Conservation (phyloP, 1,140 invertebrate species). For the Latrodectus geometricus region DNA sequence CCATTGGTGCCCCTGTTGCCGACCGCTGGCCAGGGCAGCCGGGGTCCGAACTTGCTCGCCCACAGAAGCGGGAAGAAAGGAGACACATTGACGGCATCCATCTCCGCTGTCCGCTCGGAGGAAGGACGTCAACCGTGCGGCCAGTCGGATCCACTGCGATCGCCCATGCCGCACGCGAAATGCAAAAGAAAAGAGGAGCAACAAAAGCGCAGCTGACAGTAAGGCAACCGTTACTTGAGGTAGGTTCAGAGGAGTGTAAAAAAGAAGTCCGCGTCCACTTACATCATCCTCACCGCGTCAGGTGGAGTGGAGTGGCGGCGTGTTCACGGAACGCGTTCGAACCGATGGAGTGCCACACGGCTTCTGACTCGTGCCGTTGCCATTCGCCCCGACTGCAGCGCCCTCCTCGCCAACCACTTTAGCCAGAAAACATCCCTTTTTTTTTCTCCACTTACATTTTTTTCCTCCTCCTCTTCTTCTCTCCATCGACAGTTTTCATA, state of each 20-base stretch:
- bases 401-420: slow-evolving; percentile 32
- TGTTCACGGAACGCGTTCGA: slow-evolving; percentile 31
- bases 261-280: slow-evolving; percentile 26
- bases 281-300: slow-evolving; percentile 28
- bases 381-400: slow-evolving; percentile 37
- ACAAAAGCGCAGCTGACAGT: neutral
- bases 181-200: neutral
- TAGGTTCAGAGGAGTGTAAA: slow-evolving; percentile 31
- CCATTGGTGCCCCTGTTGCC: slow-evolving; percentile 32
- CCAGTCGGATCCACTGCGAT: slow-evolving; percentile 8
- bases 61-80: slow-evolving; percentile 61
- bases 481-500: slow-evolving; percentile 1
- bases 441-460: neutral
- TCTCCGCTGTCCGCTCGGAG: neutral
- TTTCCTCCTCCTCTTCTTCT: neutral
- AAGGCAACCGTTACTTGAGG: slow-evolving; percentile 60
- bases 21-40: slow-evolving; percentile 56
- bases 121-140: slow-evolving; percentile 38
- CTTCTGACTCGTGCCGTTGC: slow-evolving; percentile 39
- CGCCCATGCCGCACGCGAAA: neutral
- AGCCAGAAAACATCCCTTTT: slow-evolving; percentile 26
- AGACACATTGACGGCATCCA: slow-evolving; percentile 63
- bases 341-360: slow-evolving; percentile 54
- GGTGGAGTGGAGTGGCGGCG: neutral
- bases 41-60: slow-evolving; percentile 62